Base-by-base conservation (phyloP, 2,113 vertebrate genomes). In the Hippocampus abdominalis region DNA sequence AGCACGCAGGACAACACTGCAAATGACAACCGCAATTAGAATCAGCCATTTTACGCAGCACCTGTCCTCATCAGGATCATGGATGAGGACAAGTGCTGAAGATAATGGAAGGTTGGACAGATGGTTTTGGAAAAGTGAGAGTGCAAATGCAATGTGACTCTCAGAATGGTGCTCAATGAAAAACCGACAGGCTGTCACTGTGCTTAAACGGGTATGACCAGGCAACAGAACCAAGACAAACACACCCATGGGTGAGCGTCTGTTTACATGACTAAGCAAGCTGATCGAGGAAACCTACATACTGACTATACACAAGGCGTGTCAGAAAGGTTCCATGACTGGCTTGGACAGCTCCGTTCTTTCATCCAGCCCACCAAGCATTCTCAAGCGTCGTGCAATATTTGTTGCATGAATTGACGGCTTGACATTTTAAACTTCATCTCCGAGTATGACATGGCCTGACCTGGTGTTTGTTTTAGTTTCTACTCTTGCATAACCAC, bases 211-310 rank as follows among this genome's bases (percentile, higher is more conserved):
- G 80, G 83, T 86, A 77, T 68, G 77, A 72, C 73, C 54, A 71
- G 77, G 69, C 39, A 56, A 0, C 32, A 36, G 5, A 56, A 18
- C 60, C 54, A 23, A 62, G 42, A 48, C 68, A 21, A 53, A 77
- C 82, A 88, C 83, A 53, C 86, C 88, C 84, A 71, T 36, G 20
- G 9, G 64, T 36, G 69, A 20, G 66, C 69, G 65, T 81, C 61
- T 81, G 64, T 74, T 69, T 71, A 61, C 67, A 76, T 1, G 74
- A 68, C 25, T 44, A 12, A 21, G 48, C 18, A 49, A 49, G 48
- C 5, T 20, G 48, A 20, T 16, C 48, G 13, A 49, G 16, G 7
- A 8, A 42, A 49, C 66, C 29, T 20, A 10, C 23, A 18, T 36
- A 23, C 1, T 42, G 51, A 60, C 21, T 70, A 73, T 57, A 0